Evolutionary conservation across 2,888 invertebrate species (phyloP).

Genomic region (Cephus pulcher): DNA sequence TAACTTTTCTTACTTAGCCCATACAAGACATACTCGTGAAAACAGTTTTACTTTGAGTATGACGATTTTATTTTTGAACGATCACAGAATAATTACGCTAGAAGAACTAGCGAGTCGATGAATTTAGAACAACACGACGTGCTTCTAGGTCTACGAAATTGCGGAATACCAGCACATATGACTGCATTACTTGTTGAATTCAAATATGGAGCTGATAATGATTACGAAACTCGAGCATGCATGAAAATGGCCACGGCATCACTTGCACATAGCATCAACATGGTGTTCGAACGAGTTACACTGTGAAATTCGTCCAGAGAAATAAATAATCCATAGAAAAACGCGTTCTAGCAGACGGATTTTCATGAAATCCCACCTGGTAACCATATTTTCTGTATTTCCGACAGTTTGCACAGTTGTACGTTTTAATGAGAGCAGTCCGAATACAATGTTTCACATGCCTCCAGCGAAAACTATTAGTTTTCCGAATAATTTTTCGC

Average conservation of each 20-base stretch:
- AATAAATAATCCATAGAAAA: background rate
- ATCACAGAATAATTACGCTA: background rate
- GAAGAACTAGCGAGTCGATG: background rate
- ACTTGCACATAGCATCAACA: conserved; percentile 57
- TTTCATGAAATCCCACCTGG: conserved; percentile 15
- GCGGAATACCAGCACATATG: background rate
- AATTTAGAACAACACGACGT: background rate
- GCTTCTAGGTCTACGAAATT: background rate
- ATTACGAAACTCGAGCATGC: conserved; percentile 64
- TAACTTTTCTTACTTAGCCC: background rate
- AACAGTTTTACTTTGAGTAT: background rate
- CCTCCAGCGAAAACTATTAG: background rate
- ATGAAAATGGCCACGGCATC: conserved; percentile 66
- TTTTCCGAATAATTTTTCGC: background rate
- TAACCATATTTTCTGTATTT: conserved; percentile 24
- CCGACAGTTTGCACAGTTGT: background rate
- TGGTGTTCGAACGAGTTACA: conserved; percentile 31
- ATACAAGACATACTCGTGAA: background rate
- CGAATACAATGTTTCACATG: background rate
- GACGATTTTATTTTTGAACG: background rate
- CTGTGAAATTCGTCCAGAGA: background rate
- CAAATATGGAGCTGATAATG: conserved; percentile 65
- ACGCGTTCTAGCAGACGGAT: conserved; percentile 8
- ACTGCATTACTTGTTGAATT: conserved; percentile 62
- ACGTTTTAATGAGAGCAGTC: conserved; percentile 26